These are phyloP conservation scores for Augiades crinisus DNA, from an alignment of 2,888 invertebrate genomes.

Conservation along the genomic window DNA sequence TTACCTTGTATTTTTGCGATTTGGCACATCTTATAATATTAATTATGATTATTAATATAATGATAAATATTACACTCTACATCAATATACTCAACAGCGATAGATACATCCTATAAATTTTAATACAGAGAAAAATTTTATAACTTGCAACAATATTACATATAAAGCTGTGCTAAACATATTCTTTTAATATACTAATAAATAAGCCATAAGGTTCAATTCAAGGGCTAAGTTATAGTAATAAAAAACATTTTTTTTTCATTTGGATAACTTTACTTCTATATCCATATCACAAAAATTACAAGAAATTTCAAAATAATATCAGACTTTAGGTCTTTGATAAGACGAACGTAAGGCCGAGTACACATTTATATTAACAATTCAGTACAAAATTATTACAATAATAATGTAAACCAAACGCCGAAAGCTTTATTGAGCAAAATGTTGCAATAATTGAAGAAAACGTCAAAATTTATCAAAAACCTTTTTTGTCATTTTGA, in stretches of 20 bases:
- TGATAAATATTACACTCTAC: slow-evolving; percentile 42
- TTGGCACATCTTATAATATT: slow-evolving; percentile 55
- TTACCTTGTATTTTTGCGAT: slow-evolving; percentile 65
- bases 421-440: slow-evolving; percentile 68
- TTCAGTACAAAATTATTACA: slow-evolving; percentile 30
- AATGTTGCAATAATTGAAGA: slow-evolving; percentile 62
- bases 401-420: slow-evolving; percentile 31
- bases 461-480: slow-evolving; percentile 45
- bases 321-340: slow-evolving; percentile 51
- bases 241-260: slow-evolving; percentile 58
- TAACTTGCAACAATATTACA: slow-evolving; percentile 44
- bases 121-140: slow-evolving; percentile 43
- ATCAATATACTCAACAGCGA: slow-evolving; percentile 48
- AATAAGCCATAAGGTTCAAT: slow-evolving; percentile 34
- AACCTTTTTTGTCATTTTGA: slow-evolving; percentile 58
- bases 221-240: slow-evolving; percentile 47
- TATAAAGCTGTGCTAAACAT: slow-evolving; percentile 59
- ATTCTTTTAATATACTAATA: slow-evolving; percentile 49
- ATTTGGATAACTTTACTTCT: slow-evolving; percentile 65
- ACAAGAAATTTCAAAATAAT: slow-evolving; percentile 66
- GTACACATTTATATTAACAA: slow-evolving; percentile 31
- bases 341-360: slow-evolving; percentile 39
- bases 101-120: slow-evolving; percentile 49
- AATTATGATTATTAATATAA: slow-evolving; percentile 35
- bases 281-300: slow-evolving; percentile 62